Base-by-base conservation (phyloP, 1,140 invertebrate genomes). In the Eriocheir sinensis region DNA sequence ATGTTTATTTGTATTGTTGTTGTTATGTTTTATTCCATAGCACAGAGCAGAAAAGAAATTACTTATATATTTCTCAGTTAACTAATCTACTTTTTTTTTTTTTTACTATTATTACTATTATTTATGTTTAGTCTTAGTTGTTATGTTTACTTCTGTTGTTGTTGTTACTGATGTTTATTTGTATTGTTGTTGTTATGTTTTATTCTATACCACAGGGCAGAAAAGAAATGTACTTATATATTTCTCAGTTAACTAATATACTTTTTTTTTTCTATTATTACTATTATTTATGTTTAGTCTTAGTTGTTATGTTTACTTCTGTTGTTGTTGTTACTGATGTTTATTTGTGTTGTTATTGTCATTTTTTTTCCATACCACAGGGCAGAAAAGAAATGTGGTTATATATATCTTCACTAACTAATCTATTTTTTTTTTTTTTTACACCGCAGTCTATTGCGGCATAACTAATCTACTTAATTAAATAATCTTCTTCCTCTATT, bases 61-160 rank as follows among this genome's bases (percentile, higher is more conserved):
- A 60, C 2, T 60, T 60, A 8, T 60, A 60, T 60, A 2, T 15
- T 9, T 21, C 8, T 60, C 27, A 60, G 27, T 60, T 60, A 21
- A 3, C 53, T 60, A 6, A 6, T 15, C 4, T 48, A 21, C 27
- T 72, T n/a, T 72, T 72, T 17, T n/a, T n/a, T 21, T n/a, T 27
- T 86, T 32, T 86, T 38, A 86, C 36, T 86, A 86, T 86, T 83
- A 83, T 83, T 83, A 3, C 3, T 60, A 86, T 86, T 86, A 86
- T 86, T 86, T 34, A 34, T 86, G 36, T 86, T 86, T 34, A 34
- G 32, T 34, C 36, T 89, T 41, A 41, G 8, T 89, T 89, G 15
- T 30, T 44, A 30, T 36, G 12, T 9, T 44, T 44, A 44, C 12
- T 89, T 40, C 41, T 89, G 27, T 41, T 89, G 3, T 89, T 41